Base-by-base conservation (phyloP, 2,113 vertebrate species). In the Caloenas nicobarica region DNA sequence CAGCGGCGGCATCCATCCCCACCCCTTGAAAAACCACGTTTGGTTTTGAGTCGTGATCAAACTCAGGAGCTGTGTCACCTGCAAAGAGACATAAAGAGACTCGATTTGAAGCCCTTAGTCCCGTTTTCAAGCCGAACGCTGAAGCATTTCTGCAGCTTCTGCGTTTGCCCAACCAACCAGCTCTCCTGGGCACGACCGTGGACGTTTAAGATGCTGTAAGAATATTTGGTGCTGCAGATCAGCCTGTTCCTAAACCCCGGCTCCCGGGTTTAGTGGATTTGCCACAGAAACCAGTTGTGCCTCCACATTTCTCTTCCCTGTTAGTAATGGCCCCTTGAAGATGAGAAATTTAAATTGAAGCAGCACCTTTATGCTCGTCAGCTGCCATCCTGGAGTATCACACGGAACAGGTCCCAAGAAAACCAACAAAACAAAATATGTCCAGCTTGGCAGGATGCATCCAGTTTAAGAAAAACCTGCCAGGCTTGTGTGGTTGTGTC, bases 51-150 rank as follows among this genome's bases (percentile, higher is more conserved):
- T 76, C 21, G 9, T 1, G 26, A 40, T 16, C n/a, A 61, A 74
- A 46, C 76, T 48, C 33, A 13, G 38, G 68, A 74, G 54, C 54
- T 42, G 16, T 11, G 13, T 11, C 48, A 69, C 54, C 74, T 19
- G 21, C 26, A 21, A 22, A 28, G 25, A 54, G 21, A 40, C 13
- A 33, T 5, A 16, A 54, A 61, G 44, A 65, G 44, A 19, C 44
- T 46, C 44, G 19, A 36, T n/a, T 17, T 38, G 44, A 80, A 78
- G 42, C 44, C 42, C 33, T 57, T 5, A 4, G 16, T 22, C 26
- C 24, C 3, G 0, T 71, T 71, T 38, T 13, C 8, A 13, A 72
- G 73, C 9, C 33, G 14, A 58, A 58, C 2, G 2, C 28, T 9
- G 33, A 64, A 60, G 33, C 48, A 10, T 40, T 77, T 40, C n/a